Evolutionary conservation across 2,888 invertebrate species (phyloP), one percentile per base, ranked within the genome.

Genomic region (Troilus luridus): DNA sequence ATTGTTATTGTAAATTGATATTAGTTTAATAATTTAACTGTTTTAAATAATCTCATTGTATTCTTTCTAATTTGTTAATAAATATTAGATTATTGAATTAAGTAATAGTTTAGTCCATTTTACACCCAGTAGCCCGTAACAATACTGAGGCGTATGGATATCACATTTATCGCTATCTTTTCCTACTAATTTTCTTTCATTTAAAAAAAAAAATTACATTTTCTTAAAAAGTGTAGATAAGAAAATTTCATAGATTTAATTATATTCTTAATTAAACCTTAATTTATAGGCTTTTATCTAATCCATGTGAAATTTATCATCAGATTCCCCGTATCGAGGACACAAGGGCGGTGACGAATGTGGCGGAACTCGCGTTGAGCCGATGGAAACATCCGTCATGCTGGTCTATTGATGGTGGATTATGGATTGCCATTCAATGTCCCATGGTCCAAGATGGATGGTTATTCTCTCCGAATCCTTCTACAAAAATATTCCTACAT

Each of bases 381-480:
- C 67, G 67, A 77, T 77, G 41, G 72, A 77, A 77, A 41, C 72
- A 77, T 77, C 72, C 72, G 72, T 77, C 72, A 41, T 77, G 17
- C 27, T 17, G 27, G 17, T 77, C 72, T 41, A 77, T 77, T 77
- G 72, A 77, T 41, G 72, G 24, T 19, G 41, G 41, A 77, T 77
- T 77, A 77, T 77, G 41, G 72, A 77, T 77, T 41, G 72, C 72
- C 72, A 41, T 77, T 41, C 72, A 41, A 27, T 77, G 27, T 21
- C 2, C 72, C 8, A 67, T 24, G 8, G 8, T 77, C 11, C 41
- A 77, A 77, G 72, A 77, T 77, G 72, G 41, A 77, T 77, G 72
- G 41, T 77, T 41, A 41, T 41, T 77, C 27, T 77, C 72, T 77
- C 0, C 72, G 19, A 41, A 17, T 0, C 17, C 72, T 12, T 59